Evolutionary conservation across 1,140 invertebrate species (phyloP), one percentile per base, ranked within the genome.

Genomic region (Bicyclus anynana): DNA sequence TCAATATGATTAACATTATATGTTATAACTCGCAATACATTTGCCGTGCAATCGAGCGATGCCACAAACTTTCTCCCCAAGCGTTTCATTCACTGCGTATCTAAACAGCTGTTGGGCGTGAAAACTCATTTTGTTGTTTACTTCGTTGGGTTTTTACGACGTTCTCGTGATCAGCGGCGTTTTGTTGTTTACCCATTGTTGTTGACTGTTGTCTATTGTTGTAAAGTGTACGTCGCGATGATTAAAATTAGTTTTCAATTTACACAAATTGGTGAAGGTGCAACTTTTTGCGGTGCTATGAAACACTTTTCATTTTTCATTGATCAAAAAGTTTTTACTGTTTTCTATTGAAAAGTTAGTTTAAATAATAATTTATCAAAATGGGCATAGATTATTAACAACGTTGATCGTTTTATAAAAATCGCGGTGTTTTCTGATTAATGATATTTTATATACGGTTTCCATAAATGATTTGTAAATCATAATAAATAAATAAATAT

Each of bases 41-140:
- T n/a, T n/a, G n/a, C n/a, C 20, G 17, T 38, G 29, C 46, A 46
- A 55, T 48, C 44, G 53, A 38, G 20, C 21, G 53, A 18, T 47
- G 42, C 33, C 23, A 9, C 20, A 35, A 2, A 37, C 33, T 16
- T 35, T 35, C 35, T 16, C 4, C 9, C 20, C 23, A 7, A 23
- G 7, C 23, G 23, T 7, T 51, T 51, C 49, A 51, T 17, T 51
- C 27, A 2, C 29, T 4, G 9, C n/a, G 14, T 14, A 5, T 40
- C 6, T 10, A 16, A 40, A 40, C 37, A 40, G 37, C 37, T 40
- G 37, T 40, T 40, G 1, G 37, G 37, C 37, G 37, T 40, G 37
- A 40, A n/a, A 40, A 40, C 37, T 40, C 16, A 40, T 40, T 40
- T 33, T 40, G 16, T 48, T 49, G 53, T 55, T 55, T 48, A 53